phyloP scores from a whole-genome alignment of 30 jellyfish, hydroid and myxozoan species.

The Cassiopea xamachana region DNA sequence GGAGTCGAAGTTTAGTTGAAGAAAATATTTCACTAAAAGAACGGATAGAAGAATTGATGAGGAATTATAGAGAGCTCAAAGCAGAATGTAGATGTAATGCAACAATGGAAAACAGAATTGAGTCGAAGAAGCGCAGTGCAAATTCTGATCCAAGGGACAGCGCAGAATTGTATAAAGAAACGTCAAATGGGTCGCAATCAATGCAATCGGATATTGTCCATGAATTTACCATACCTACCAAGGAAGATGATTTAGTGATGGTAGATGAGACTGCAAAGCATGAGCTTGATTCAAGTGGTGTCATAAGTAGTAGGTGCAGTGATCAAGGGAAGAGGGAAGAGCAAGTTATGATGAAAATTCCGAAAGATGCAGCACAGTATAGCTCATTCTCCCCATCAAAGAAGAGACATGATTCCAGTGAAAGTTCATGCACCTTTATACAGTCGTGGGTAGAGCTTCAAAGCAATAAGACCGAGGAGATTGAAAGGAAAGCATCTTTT shows the following conservation, averaged over 20 bases:
- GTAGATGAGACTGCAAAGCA: background rate
- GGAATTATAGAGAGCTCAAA: background rate
- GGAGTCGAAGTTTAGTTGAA: background rate
- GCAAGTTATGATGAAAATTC: too few relatives aligned
- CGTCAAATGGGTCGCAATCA: background rate
- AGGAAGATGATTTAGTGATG: background rate
- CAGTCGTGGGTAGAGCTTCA: background rate
- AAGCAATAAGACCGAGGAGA: background rate
- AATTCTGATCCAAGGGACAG: background rate
- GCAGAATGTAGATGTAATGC: background rate
- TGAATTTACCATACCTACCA: too few relatives aligned
- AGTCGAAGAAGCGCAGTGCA: background rate
- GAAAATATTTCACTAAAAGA: background rate
- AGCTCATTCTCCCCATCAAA: too few relatives aligned
- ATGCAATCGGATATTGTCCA: too few relatives aligned
- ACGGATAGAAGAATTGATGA: background rate
- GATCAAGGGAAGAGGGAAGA: too few relatives aligned
- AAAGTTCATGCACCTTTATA: background rate
- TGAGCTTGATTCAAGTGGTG: background rate
- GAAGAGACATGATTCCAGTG: background rate
- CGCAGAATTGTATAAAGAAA: background rate
- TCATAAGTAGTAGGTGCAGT: too few relatives aligned
- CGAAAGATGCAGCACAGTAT: too few relatives aligned
- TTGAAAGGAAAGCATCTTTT: background rate
- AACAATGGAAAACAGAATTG: background rate